phyloP scores from a whole-genome alignment of 2,888 invertebrate species.

The Blastobasis lacticolella region DNA sequence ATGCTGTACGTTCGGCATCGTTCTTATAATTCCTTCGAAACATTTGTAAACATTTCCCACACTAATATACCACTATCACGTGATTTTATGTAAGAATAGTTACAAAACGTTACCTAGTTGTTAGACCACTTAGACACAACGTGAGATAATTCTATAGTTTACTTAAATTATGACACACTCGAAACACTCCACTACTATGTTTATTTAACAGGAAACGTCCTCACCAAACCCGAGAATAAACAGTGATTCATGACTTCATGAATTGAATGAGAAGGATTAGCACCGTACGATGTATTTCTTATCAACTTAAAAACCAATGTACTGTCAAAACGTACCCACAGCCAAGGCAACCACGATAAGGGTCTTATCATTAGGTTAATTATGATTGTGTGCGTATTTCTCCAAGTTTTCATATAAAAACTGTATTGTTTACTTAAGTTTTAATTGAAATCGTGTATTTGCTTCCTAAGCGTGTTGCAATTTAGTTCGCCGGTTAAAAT shows the following conservation, averaged over 20 bases:
- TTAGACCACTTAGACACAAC: background rate
- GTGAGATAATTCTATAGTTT: background rate
- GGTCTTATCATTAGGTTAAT: too few species aligned
- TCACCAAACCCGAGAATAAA: background rate
- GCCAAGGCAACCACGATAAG: too few species aligned
- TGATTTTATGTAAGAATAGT: too few species aligned
- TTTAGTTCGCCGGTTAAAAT: too few species aligned
- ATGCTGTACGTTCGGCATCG: constrained; percentile 33
- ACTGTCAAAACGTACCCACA: too few species aligned
- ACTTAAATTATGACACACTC: background rate
- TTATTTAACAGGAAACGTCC: background rate
- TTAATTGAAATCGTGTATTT: too few species aligned
- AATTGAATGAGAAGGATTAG: background rate
- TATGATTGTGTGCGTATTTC: too few species aligned
- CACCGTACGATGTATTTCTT: background rate
- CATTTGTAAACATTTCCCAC: constrained; percentile 32
- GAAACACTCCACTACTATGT: background rate
- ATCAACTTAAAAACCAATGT: constrained; percentile 5
- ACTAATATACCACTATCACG: background rate
- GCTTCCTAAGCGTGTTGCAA: too few species aligned
- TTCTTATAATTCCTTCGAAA: constrained; percentile 45
- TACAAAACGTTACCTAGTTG: too few species aligned
- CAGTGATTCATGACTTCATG: background rate
- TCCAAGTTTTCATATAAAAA: too few species aligned
- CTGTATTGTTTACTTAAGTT: too few species aligned